Evolutionary conservation across 2,797 vertebrate species (phyloP).

Genomic region (Pempheris klunzingeri): DNA sequence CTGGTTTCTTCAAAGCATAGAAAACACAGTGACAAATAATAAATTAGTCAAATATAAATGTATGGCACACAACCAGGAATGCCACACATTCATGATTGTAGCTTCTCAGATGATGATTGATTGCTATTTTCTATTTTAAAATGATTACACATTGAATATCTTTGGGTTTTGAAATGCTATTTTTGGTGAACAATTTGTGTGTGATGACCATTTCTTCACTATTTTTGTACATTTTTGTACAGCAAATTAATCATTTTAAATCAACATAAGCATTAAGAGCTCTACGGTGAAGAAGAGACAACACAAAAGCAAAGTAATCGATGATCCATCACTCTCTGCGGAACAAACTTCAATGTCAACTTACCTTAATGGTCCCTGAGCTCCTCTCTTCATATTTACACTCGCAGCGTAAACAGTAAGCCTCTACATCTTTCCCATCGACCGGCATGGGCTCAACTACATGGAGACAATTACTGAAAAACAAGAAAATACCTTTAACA

Average conservation of each 20-base stretch:
- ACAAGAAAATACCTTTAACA: slow-evolving; percentile 19
- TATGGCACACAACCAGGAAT: background rate
- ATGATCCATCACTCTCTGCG: background rate
- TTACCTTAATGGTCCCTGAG: slow-evolving; percentile 96
- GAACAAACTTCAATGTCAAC: background rate
- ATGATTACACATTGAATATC: background rate
- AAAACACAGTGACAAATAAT: background rate
- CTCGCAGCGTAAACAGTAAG: slow-evolving; percentile 97
- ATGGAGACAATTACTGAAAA: slow-evolving; percentile 94
- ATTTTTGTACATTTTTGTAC: background rate
- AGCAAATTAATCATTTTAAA: background rate
- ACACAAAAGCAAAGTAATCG: background rate
- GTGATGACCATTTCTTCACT: background rate
- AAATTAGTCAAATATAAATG: background rate
- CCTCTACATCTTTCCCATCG: slow-evolving; percentile 95
- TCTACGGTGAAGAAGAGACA: background rate
- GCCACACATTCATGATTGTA: background rate
- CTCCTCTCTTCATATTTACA: slow-evolving; percentile 99
- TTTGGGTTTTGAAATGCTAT: background rate
- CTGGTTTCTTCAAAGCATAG: background rate
- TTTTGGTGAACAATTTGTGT: no score
- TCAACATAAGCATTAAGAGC: background rate
- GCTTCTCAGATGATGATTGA: background rate
- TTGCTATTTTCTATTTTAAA: background rate
- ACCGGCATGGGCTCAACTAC: slow-evolving; percentile 98